Evolutionary conservation across 1,140 invertebrate genomes (phyloP).

Genomic region (Drosophila kikkawai): DNA sequence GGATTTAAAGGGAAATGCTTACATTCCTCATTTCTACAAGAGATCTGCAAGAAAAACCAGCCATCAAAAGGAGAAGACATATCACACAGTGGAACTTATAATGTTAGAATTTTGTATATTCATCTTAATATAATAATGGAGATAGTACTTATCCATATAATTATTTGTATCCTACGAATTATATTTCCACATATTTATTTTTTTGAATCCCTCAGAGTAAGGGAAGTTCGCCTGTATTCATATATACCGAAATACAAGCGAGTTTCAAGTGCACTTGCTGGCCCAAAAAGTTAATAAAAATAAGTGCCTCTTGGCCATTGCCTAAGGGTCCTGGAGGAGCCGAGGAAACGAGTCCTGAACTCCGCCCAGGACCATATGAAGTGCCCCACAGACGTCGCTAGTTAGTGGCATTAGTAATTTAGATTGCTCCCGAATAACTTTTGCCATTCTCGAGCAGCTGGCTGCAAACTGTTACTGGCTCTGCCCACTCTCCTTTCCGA

Average conservation of each 20-base stretch:
- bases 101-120: neutral
- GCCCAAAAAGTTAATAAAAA: conserved; percentile 80
- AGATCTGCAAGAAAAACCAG: conserved; percentile 9
- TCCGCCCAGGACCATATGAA: conserved; percentile 31
- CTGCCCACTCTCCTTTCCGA: neutral
- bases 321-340: conserved; percentile 47
- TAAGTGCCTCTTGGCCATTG: conserved; percentile 75
- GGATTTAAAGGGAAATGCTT: conserved; percentile 17
- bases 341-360: conserved; percentile 32
- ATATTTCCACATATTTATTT: neutral
- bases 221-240: conserved; percentile 7
- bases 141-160: neutral
- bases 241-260: conserved; percentile 41
- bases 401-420: conserved; percentile 68
- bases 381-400: conserved; percentile 49
- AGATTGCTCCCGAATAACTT: conserved; percentile 62
- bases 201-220: no score
- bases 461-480: conserved; percentile 43
- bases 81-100: neutral
- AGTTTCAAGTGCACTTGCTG: conserved; percentile 76
- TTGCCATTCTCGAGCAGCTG: conserved; percentile 41
- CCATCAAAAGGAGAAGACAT: conserved; percentile 9
- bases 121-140: neutral
- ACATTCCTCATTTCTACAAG: conserved; percentile 43
- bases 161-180: neutral